These are phyloP conservation scores for Basileuterus tristriatus DNA, from an alignment of 2,797 vertebrate species.

Conservation along the genomic window DNA sequence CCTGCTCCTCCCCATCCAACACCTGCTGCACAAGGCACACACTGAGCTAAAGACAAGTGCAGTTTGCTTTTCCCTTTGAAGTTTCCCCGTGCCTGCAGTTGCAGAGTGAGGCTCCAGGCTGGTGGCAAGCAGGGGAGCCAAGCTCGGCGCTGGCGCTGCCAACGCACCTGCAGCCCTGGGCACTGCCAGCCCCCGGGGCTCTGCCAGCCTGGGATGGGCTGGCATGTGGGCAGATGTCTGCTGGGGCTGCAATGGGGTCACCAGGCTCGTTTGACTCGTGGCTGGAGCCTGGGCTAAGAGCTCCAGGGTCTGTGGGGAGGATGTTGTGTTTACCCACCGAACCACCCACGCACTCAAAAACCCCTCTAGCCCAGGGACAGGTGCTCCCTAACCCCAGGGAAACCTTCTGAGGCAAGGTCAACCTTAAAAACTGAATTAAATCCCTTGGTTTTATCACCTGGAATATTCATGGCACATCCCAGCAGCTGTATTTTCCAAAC, in stretches of 20 bases:
- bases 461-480: not conserved
- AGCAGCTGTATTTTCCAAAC: not conserved
- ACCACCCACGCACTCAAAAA: not conserved
- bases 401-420: not conserved
- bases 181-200: constrained; percentile 60
- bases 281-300: constrained; percentile 29
- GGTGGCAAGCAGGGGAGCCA: constrained; percentile 50
- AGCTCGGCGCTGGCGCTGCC: constrained; percentile 38
- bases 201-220: constrained; percentile 63
- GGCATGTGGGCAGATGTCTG: constrained; percentile 73
- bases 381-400: not conserved
- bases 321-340: not conserved
- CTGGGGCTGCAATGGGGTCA: constrained; percentile 42
- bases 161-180: constrained; percentile 76
- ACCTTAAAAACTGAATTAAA: not conserved
- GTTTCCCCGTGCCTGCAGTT: constrained; percentile 46
- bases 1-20: not conserved
- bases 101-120: constrained; percentile 51
- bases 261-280: constrained; percentile 42
- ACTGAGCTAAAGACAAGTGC: not conserved
- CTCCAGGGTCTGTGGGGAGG: not conserved
- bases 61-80: constrained; percentile 15
- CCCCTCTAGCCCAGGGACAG: not conserved
- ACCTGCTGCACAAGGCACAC: not conserved
- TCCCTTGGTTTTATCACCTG: not conserved